These are phyloP conservation scores for Tetranychus cinnabarinus DNA, from an alignment of 1,140 invertebrate species.

Conservation along the genomic window DNA sequence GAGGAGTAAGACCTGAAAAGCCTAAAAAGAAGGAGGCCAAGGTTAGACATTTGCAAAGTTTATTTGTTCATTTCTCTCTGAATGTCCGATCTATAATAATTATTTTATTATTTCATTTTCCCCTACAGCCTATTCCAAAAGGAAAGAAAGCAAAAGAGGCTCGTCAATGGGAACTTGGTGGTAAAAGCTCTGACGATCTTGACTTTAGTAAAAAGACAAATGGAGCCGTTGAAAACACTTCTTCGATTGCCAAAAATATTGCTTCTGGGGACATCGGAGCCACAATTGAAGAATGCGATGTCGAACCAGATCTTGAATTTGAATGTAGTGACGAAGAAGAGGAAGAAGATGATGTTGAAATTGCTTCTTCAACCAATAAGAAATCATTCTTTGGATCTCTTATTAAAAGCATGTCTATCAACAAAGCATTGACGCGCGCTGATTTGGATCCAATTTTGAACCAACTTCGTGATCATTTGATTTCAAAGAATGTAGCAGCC, in stretches of 20 bases:
- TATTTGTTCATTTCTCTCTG: neutral
- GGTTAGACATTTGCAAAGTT: neutral
- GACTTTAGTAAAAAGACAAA: constrained; percentile 49
- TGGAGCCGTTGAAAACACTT: neutral
- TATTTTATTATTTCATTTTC: too few relatives aligned
- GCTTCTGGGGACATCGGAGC: neutral
- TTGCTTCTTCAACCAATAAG: neutral
- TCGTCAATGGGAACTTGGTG: constrained; percentile 65
- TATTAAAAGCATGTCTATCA: constrained; percentile 7
- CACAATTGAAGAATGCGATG: constrained; percentile 9
- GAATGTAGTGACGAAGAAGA: constrained; percentile 15
- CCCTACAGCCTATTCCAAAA: neutral
- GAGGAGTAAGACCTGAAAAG: constrained; percentile 1
- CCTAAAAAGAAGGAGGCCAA: constrained; percentile 3
- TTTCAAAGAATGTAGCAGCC: constrained; percentile 87
- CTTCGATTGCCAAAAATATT: constrained; percentile 6
- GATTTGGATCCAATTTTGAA: constrained; percentile 66
- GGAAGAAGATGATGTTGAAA: constrained; percentile 18
- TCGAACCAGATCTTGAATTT: constrained; percentile 19
- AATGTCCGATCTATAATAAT: too few relatives aligned
- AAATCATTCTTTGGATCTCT: constrained; percentile 7
- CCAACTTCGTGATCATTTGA: constrained; percentile 87
- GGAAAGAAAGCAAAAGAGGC: constrained; percentile 52
- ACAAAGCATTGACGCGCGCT: constrained; percentile 24
- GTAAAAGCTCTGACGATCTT: constrained; percentile 51